Evolutionary conservation across 2,888 invertebrate species (phyloP).

Genomic region (Pandemis heparana): DNA sequence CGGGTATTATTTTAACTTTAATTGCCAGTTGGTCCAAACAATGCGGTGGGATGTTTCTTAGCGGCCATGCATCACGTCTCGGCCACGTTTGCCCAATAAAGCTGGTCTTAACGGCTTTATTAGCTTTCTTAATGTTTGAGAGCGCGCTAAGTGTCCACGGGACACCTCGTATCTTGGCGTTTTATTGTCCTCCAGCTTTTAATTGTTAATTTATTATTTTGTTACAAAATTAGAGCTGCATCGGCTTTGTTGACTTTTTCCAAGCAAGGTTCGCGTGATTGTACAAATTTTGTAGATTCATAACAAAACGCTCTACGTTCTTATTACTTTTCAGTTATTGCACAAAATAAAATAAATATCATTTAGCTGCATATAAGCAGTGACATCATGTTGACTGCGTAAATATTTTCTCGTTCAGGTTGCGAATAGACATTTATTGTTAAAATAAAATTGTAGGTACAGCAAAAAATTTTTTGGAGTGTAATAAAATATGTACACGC

Average conservation of each 20-base stretch:
- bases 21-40: slow-evolving; percentile 17
- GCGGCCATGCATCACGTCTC: slow-evolving; percentile 31
- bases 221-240: slow-evolving; percentile 1
- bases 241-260: background rate
- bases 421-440: too few relatives aligned
- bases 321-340: too few relatives aligned
- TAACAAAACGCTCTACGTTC: too few relatives aligned
- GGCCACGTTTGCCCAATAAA: slow-evolving; percentile 42
- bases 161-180: slow-evolving; percentile 26
- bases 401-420: too few relatives aligned
- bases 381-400: too few relatives aligned
- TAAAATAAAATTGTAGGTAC: too few relatives aligned
- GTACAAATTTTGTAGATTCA: too few relatives aligned
- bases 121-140: slow-evolving; percentile 36
- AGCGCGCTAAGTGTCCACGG: slow-evolving; percentile 34
- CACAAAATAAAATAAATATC: too few relatives aligned
- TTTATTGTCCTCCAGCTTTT: slow-evolving; percentile 31
- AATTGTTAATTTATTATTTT: slow-evolving; percentile 32
- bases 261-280: background rate
- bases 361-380: too few relatives aligned
- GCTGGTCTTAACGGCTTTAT: slow-evolving; percentile 39
- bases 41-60: slow-evolving; percentile 4
- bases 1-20: slow-evolving; percentile 12
- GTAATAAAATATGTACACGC: too few relatives aligned
- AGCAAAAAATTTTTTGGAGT: too few relatives aligned